phyloP scores from a whole-genome alignment of 2,797 vertebrate genomes.

The Vipera ursinii region DNA sequence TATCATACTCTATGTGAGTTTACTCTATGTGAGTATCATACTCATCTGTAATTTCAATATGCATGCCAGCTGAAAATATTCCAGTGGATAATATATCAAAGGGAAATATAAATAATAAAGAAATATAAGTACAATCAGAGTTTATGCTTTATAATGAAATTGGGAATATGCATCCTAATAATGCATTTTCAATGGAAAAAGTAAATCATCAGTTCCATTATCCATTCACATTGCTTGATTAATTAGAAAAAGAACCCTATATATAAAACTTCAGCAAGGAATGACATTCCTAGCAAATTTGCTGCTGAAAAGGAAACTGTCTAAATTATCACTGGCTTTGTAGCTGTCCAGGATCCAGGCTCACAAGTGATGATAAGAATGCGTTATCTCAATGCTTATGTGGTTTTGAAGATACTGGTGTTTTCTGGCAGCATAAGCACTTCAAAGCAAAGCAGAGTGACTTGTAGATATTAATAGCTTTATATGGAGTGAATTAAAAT shows the following conservation, averaged over 20 bases:
- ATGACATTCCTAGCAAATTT: background rate
- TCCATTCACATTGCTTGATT: background rate
- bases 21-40: background rate
- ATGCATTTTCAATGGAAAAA: background rate
- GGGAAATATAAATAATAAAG: background rate
- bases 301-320: background rate
- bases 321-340: background rate
- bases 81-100: background rate
- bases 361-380: fast-evolving
- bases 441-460: slow-evolving; percentile 29
- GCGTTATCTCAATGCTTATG: background rate
- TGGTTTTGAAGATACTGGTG: background rate
- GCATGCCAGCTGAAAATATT: background rate
- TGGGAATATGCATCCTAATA: background rate
- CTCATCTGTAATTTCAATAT: background rate
- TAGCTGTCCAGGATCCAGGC: background rate
- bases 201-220: background rate
- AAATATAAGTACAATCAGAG: background rate
- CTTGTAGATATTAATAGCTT: slow-evolving; percentile 16
- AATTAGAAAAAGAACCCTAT: slow-evolving; percentile 1
- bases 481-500: background rate
- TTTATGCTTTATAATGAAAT: background rate
- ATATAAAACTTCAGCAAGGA: background rate
- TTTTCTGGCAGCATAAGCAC: slow-evolving; percentile 29
- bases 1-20: background rate